These are phyloP conservation scores for Chloroceryle amazona DNA, from an alignment of 2,797 vertebrate genomes.

Conservation along the genomic window DNA sequence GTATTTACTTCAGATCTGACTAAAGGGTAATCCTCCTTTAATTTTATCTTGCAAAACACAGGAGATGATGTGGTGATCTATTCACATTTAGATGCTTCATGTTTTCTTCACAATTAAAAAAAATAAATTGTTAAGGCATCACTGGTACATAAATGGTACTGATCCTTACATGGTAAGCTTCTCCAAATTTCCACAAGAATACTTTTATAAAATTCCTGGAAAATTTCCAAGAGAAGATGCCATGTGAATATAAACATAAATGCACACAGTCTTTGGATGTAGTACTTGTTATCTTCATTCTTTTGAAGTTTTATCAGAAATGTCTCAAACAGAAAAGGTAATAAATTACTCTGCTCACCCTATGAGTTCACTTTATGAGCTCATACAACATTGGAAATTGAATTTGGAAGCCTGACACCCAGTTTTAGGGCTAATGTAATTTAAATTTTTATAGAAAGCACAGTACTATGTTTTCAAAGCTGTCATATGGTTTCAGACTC, in stretches of 20 bases:
- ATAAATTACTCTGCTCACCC: not conserved
- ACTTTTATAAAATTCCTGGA: not conserved
- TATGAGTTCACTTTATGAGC: not conserved
- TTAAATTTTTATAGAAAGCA: not conserved
- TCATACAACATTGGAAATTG: not conserved
- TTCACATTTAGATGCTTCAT: not conserved
- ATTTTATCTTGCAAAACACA: slow-evolving; percentile 1
- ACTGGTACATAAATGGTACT: not conserved
- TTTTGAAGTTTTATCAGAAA: slow-evolving; percentile 46
- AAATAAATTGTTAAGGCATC: not conserved
- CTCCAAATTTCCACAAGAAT: not conserved
- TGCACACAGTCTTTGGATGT: not conserved
- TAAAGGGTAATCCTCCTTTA: not conserved
- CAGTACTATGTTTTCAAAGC: not conserved
- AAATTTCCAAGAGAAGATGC: not conserved
- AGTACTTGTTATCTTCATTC: not conserved
- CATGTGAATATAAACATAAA: slow-evolving; percentile 4
- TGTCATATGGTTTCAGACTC: not conserved
- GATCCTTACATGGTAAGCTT: not conserved
- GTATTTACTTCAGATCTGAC: slow-evolving; percentile 2
- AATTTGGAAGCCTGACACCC: not conserved
- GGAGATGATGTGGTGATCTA: not conserved
- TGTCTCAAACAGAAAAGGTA: not conserved
- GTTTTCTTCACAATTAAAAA: not conserved
- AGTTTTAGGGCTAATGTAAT: not conserved